Percentiles rank a stretch among this genome's conserved stretches.
phyloP scores from a whole-genome alignment of 2,888 invertebrate species.

The Onthophagus sagittarius region DNA sequence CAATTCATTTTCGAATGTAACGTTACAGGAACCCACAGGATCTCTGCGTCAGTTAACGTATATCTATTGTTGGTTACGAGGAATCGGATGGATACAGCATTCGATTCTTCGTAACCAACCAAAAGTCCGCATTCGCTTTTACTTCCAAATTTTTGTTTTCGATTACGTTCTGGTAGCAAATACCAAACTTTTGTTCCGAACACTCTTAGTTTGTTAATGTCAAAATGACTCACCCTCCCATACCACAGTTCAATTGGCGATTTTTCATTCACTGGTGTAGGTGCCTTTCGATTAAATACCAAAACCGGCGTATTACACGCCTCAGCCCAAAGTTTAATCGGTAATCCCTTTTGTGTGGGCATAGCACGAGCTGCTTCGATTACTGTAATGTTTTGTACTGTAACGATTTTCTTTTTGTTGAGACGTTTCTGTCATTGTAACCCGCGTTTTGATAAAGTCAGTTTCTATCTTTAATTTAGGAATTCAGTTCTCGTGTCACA shows the following conservation, averaged over 20 bases:
- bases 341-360: conserved; percentile 30
- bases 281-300: conserved; percentile 27
- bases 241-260: conserved; percentile 4
- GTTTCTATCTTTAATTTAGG: conserved; percentile 29
- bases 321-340: conserved; percentile 37
- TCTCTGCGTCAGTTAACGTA: conserved; percentile 16
- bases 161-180: background rate
- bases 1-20: conserved; percentile 9
- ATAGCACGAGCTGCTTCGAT: conserved; percentile 38
- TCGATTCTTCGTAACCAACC: conserved; percentile 32
- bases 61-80: too few species aligned
- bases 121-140: conserved; percentile 25
- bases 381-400: too few species aligned
- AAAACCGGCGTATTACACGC: conserved; percentile 32
- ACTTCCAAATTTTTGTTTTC: background rate
- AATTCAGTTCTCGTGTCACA: conserved; percentile 37
- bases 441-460: conserved; percentile 30
- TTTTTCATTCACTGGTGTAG: conserved; percentile 8
- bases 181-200: conserved; percentile 9
- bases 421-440: conserved; percentile 36
- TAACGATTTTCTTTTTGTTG: conserved; percentile 43
- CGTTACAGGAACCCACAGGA: background rate
- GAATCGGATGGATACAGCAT: too few species aligned
- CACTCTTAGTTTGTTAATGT: background rate
- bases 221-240: background rate